These are phyloP conservation scores for Tympanoctomys barrerae DNA, from an alignment of 2,797 vertebrate genomes.

Conservation along the genomic window DNA sequence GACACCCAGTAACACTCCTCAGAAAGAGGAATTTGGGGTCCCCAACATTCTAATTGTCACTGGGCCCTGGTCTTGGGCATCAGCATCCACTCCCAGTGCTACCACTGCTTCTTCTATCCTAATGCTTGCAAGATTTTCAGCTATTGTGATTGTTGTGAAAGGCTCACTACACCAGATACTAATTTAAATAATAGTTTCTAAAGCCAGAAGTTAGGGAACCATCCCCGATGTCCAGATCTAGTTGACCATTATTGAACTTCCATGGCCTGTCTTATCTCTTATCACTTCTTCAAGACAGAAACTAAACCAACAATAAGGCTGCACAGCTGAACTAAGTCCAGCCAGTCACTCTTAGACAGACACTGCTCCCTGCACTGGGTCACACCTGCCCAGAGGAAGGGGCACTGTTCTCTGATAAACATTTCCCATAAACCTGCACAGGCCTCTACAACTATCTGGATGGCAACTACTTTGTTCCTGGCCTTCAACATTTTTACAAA, in stretches of 20 bases:
- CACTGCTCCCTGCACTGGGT: too few relatives aligned
- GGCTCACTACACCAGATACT: background rate
- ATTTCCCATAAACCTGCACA: background rate
- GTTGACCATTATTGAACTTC: background rate
- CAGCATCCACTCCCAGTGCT: background rate
- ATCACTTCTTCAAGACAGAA: background rate
- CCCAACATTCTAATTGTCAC: background rate
- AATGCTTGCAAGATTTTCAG: background rate
- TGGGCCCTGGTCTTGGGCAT: background rate
- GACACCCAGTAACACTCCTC: background rate
- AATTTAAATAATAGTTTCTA: slow-evolving; percentile 11
- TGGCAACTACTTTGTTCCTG: background rate
- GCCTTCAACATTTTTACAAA: background rate
- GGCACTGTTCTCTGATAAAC: background rate
- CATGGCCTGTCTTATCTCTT: background rate
- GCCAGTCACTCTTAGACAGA: background rate
- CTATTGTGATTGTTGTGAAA: background rate
- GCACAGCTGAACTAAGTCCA: background rate
- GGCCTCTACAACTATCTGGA: background rate
- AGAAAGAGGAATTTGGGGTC: slow-evolving; percentile 51
- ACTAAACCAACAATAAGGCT: background rate
- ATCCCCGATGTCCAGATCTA: background rate
- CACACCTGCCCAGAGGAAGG: background rate
- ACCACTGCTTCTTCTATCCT: background rate
- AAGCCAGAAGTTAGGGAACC: background rate